Conservation (phyloP, 2,888 invertebrate species). For the Plagiodera versicolora region DNA sequence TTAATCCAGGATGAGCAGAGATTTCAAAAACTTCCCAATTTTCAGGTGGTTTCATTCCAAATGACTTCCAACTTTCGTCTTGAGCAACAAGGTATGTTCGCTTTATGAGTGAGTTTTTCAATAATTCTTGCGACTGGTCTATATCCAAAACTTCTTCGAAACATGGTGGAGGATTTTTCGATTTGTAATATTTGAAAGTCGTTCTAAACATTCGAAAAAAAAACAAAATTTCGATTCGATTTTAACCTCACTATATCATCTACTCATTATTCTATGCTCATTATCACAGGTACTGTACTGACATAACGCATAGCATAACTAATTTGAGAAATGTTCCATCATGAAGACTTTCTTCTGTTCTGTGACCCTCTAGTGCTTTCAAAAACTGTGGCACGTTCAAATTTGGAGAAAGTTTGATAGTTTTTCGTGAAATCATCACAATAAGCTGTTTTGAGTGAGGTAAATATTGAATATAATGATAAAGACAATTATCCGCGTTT, state of each 20-base stretch:
- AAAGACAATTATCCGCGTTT: too few species aligned
- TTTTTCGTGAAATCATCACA: neutral
- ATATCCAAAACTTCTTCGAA: slow-evolving; percentile 66
- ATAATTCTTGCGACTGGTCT: slow-evolving; percentile 37
- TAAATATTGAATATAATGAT: too few species aligned
- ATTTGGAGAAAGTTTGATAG: neutral
- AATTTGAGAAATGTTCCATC: too few species aligned
- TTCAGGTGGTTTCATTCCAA: slow-evolving; percentile 55
- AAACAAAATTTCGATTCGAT: neutral
- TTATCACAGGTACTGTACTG: too few species aligned
- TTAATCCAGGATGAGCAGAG: slow-evolving; percentile 67
- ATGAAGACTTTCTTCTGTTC: neutral
- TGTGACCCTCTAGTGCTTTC: neutral
- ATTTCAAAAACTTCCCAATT: slow-evolving; percentile 69
- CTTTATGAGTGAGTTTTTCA: slow-evolving; percentile 39
- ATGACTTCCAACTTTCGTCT: slow-evolving; percentile 30
- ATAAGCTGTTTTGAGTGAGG: too few species aligned
- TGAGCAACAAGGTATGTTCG: slow-evolving; percentile 31
- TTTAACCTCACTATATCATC: neutral
- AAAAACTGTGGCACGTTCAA: neutral
- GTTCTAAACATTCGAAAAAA: slow-evolving; percentile 63
- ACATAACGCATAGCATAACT: too few species aligned
- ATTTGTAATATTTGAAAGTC: slow-evolving; percentile 79
- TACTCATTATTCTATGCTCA: neutral
- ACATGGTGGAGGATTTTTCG: slow-evolving; percentile 66